Evolutionary conservation across 2,797 vertebrate species (phyloP), one percentile per base, ranked within the genome.

Genomic region (Antrozous pallidus): DNA sequence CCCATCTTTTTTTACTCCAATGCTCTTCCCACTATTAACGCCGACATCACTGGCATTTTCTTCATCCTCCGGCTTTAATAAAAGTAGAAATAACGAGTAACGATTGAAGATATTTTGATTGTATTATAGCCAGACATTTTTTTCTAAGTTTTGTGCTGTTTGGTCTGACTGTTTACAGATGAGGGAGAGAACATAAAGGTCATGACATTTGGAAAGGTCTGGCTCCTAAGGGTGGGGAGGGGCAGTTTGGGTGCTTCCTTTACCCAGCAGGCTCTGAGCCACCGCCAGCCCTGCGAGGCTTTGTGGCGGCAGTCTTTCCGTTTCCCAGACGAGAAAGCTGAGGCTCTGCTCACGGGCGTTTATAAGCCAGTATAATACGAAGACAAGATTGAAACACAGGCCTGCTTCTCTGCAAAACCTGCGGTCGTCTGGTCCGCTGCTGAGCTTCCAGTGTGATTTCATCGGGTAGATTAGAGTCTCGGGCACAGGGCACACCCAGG

Each of bases 381-480:
- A 56, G 54, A 42, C 16, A 3, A 18, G 58, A n/a, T 51, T 74
- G 47, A 65, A 16, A 36, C 58, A 33, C 36, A 20, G 1, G 13
- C 38, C 70, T 42, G 33, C 87, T 51, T 56, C 6, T 38, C 78
- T 54, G 26, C 16, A 10, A 58, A 42, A 33, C 47, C 31, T 0
- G 1, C 0, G 2, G 26, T 24, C 8, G 49, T 20, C 26, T 24
- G 2, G 0, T 2, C n/a, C 22, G 0, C n/a, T 2, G 6, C 80
- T 3, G 14, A 69, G 56, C 65, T 22, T 20, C 51, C 24, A 8
- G 1, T 1, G 6, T 24, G 2, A 16, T 17, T 26, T 56, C 36
- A 16, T 4, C 0, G 0, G 7, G 51, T 9, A 1, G 8, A 0
- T 36, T 31, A 18, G n/a, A 45, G 22, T 45, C 2, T 0, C 8